Conservation (phyloP, 2,113 vertebrate species). For the Hydrochoerus hydrochaeris region DNA sequence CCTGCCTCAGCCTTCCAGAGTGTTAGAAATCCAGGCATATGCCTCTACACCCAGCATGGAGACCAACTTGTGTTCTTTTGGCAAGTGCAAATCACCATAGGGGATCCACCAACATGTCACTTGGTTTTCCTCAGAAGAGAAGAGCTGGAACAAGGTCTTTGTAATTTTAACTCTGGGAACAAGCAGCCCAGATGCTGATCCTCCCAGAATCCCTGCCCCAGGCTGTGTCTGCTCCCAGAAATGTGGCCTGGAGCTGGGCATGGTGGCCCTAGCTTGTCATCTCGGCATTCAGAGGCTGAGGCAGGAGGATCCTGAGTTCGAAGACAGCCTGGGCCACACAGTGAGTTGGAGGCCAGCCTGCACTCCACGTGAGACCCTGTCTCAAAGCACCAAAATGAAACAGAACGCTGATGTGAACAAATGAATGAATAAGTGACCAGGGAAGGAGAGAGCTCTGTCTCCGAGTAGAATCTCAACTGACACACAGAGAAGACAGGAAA, state of each 20-base stretch:
- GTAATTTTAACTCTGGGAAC: neutral
- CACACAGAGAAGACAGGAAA: neutral
- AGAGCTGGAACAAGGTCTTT: neutral
- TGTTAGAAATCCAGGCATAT: neutral
- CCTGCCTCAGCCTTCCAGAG: too few species aligned
- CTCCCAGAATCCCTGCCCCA: neutral
- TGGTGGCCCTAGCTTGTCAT: too few species aligned
- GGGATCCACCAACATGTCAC: neutral
- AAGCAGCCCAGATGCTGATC: neutral
- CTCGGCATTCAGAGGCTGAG: neutral
- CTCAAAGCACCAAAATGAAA: neutral
- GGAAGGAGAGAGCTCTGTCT: neutral
- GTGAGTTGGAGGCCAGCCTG: neutral
- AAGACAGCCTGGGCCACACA: neutral
- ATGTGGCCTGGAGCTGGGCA: too few species aligned
- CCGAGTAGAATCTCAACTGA: neutral
- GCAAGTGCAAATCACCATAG: neutral
- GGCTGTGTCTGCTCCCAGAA: neutral
- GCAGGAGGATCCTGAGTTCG: neutral
- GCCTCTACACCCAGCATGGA: neutral
- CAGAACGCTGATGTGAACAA: neutral
- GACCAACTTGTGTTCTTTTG: neutral
- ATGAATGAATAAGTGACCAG: neutral
- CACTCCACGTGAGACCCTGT: neutral
- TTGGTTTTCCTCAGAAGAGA: neutral